Base-by-base conservation (phyloP, 1,140 invertebrate species). In the Halictus rubicundus region DNA sequence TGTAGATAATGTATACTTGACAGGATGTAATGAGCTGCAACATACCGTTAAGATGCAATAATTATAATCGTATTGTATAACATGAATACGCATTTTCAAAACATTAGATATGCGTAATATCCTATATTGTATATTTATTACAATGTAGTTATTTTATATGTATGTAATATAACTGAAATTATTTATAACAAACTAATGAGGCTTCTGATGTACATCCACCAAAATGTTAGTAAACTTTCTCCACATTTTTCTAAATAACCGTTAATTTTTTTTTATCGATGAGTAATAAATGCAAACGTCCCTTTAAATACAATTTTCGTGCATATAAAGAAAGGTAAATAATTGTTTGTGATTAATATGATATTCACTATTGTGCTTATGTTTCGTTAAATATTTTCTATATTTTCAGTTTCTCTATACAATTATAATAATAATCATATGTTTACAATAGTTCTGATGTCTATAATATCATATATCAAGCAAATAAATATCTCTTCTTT, bases 121-220 rank as follows among this genome's bases (percentile, higher is more conserved):
- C 37, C 76, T 78, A 78, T 78, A 78, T 72, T 78, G 76, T 78
- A 78, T 72, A 78, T 78, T 72, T 72, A 78, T 57, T 78, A 64
- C 76, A 78, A 78, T 78, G 76, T 78, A 78, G 76, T 78, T 78
- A 78, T 78, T 78, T 78, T 78, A 78, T 78, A 78, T 78, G 76
- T 78, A 78, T 78, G 76, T 78, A 78, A 78, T 78, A 78, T 78
- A 78, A 78, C 19, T 78, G 69, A 78, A 78, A 78, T 78, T 72
- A 78, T 78, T 78, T 78, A 78, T 78, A 78, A 78, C 76, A 78
- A 78, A 78, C 49, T 72, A 78, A 78, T 72, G 72, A 78, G 76
- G 60, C 76, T 72, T 78, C 60, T 78, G 37, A 54, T 78, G 49
- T 78, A 72, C 46, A 72, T 63, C 69, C 76, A 78, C 49, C 60